Conservation (phyloP, 2,113 vertebrate species). For the Muntiacus muntjak region DNA sequence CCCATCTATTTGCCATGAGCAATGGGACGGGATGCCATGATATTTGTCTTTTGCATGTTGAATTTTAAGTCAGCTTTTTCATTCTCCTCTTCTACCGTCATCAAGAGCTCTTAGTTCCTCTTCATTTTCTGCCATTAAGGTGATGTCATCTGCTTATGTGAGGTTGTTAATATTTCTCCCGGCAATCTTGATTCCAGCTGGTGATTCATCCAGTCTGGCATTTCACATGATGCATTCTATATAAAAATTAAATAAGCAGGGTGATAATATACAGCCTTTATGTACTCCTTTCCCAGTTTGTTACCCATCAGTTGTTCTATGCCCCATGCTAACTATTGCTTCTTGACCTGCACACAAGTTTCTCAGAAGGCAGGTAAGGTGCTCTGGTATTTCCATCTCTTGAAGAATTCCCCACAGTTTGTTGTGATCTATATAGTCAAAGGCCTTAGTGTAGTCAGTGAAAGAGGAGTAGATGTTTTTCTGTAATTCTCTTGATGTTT, state of each 20-base stretch:
- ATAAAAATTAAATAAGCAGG: neutral
- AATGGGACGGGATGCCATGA: neutral
- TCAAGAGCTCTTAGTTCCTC: neutral
- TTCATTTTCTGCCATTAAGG: neutral
- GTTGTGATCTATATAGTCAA: neutral
- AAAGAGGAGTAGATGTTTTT: neutral
- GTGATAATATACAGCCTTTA: neutral
- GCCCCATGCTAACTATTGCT: neutral
- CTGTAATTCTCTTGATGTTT: neutral
- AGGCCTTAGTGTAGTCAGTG: neutral
- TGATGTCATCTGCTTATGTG: neutral
- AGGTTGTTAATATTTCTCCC: neutral
- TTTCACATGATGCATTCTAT: fast-evolving
- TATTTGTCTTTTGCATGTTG: neutral
- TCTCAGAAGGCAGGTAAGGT: neutral
- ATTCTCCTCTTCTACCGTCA: neutral
- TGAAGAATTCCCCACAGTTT: neutral
- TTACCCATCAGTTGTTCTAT: neutral
- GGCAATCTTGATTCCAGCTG: neutral
- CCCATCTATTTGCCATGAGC: neutral
- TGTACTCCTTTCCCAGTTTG: neutral
- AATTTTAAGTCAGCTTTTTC: neutral
- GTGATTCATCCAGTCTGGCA: neutral
- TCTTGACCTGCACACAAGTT: neutral
- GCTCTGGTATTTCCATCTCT: neutral